phyloP scores from a whole-genome alignment of 2,113 vertebrate genomes.

The Antechinus flavipes region DNA sequence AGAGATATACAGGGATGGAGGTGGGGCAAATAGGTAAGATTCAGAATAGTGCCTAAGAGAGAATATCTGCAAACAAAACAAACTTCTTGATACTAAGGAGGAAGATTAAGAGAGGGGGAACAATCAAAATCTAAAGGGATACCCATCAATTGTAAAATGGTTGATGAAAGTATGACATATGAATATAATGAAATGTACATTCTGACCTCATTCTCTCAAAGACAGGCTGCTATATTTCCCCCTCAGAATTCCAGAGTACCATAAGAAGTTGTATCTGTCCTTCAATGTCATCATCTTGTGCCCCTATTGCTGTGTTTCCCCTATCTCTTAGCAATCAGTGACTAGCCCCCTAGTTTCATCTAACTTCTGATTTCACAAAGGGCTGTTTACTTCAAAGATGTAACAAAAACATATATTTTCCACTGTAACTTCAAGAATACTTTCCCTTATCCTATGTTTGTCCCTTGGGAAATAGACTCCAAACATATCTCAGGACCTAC shows the following conservation, averaged over 20 bases:
- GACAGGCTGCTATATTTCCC: neutral
- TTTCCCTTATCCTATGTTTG: neutral
- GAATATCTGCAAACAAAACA: neutral
- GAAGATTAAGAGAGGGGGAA: neutral
- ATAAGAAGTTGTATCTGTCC: neutral
- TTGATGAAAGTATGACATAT: neutral
- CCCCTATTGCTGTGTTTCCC: neutral
- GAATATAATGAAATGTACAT: neutral
- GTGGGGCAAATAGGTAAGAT: neutral
- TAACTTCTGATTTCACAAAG: neutral
- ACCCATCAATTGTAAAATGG: neutral
- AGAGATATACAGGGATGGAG: neutral
- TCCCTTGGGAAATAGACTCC: neutral
- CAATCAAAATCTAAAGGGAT: neutral
- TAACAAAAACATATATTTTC: neutral
- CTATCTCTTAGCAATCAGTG: neutral
- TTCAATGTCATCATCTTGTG: neutral
- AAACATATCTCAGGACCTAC: neutral
- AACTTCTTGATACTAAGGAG: neutral
- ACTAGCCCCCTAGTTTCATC: neutral
- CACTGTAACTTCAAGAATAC: neutral
- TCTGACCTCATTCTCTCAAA: neutral
- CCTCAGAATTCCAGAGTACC: neutral
- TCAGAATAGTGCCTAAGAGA: neutral
- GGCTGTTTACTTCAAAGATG: neutral